phyloP scores from a whole-genome alignment of 2,113 vertebrate genomes.

The Micronycteris hirsuta region DNA sequence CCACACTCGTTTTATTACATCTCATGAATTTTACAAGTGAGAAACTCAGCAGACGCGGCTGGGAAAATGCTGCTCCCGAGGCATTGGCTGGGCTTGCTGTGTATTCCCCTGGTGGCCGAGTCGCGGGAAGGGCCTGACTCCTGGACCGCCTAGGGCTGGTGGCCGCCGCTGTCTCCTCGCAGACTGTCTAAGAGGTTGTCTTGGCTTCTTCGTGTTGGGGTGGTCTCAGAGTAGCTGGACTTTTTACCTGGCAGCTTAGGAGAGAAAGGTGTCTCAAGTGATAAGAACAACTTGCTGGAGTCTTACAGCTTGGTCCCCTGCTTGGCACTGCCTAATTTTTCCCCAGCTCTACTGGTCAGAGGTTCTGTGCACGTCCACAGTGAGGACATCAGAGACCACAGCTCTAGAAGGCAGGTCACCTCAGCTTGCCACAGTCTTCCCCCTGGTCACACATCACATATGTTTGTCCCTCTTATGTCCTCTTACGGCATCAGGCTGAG shows the following conservation, averaged over 20 bases:
- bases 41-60: background rate
- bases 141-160: no score
- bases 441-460: background rate
- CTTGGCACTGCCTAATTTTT: background rate
- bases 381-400: background rate
- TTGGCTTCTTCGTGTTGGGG: background rate
- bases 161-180: background rate
- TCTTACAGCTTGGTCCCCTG: background rate
- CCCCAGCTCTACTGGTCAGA: background rate
- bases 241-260: background rate
- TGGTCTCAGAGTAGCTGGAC: background rate
- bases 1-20: no score
- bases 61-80: background rate
- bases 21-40: no score
- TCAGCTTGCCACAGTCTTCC: background rate
- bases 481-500: background rate
- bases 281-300: background rate
- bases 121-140: background rate
- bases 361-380: background rate
- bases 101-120: no score
- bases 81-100: background rate
- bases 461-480: background rate
- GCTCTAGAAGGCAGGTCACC: background rate
- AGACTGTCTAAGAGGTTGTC: background rate
- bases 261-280: background rate